Evolutionary conservation across 2,113 vertebrate species (phyloP).

Genomic region (Cyanoliseus patagonus): DNA sequence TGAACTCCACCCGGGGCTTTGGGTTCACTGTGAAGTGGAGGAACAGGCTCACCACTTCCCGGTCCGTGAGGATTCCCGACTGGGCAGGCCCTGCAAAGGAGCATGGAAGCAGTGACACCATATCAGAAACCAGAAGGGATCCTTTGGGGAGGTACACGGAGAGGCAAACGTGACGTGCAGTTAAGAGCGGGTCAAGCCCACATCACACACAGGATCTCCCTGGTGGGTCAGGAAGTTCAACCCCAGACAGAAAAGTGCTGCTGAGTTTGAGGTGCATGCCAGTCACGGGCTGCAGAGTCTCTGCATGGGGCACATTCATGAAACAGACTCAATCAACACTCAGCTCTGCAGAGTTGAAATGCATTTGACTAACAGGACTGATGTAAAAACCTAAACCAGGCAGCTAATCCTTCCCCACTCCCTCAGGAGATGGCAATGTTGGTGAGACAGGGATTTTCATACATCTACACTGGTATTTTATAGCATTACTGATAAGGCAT

Average conservation of each 20-base stretch:
- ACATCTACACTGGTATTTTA: accelerated
- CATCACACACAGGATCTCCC: neutral
- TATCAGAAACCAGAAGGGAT: neutral
- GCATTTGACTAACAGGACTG: neutral
- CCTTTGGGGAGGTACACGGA: neutral
- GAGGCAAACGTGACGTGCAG: neutral
- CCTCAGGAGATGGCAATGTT: neutral
- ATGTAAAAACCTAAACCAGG: neutral
- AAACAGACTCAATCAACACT: neutral
- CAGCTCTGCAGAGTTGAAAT: neutral
- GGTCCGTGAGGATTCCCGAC: constrained; percentile 93
- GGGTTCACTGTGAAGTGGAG: constrained; percentile 98
- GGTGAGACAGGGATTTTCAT: neutral
- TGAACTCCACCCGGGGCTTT: constrained; percentile 94
- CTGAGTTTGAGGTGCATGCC: neutral
- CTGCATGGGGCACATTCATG: accelerated
- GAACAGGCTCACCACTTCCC: constrained; percentile 95
- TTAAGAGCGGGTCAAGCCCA: neutral
- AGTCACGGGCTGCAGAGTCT: neutral
- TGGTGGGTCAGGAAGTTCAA: neutral
- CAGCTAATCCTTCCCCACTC: neutral
- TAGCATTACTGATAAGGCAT: neutral
- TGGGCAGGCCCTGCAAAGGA: constrained; percentile 87
- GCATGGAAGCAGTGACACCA: accelerated
- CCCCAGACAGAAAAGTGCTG: neutral